Conservation (phyloP, 2,888 invertebrate genomes). For the Carpatolechia fugitivella region DNA sequence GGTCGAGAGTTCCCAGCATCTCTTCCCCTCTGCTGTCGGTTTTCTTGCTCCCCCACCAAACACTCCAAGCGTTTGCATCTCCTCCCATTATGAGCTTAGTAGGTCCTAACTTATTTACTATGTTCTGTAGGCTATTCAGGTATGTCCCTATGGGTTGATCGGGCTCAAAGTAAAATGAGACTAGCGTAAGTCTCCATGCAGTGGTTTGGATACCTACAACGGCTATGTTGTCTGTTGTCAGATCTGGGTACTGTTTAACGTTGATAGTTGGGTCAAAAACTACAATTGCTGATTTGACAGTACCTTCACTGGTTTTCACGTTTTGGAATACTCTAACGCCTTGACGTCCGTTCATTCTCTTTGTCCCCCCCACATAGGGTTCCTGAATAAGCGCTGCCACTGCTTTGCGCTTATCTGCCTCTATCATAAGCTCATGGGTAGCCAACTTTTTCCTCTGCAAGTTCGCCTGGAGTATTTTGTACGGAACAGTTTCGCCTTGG, state of each 20-base stretch:
- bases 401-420: constrained; percentile 6
- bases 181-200: neutral
- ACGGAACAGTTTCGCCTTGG: neutral
- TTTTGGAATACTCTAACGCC: neutral
- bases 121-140: neutral
- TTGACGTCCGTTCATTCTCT: neutral
- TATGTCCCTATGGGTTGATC: constrained; percentile 4
- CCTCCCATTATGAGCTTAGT: neutral
- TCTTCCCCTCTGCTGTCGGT: constrained; percentile 21
- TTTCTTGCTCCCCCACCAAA: constrained; percentile 25
- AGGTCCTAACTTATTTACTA: neutral
- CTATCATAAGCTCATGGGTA: constrained; percentile 15
- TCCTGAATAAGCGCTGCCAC: constrained; percentile 19
- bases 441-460: constrained; percentile 17
- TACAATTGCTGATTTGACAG: constrained; percentile 20
- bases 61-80: constrained; percentile 1
- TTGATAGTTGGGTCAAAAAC: neutral
- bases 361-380: constrained; percentile 11
- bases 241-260: neutral
- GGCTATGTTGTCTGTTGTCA: neutral
- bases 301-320: constrained; percentile 7
- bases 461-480: constrained; percentile 17
- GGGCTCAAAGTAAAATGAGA: constrained; percentile 2
- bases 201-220: neutral
- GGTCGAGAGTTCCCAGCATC: constrained; percentile 1